A percentile compares a stretch with the other conserved stretches of the same genome.
These are phyloP conservation scores for Dicrurus megarhynchus DNA, from an alignment of 2,113 vertebrate genomes.

Conservation along the genomic window DNA sequence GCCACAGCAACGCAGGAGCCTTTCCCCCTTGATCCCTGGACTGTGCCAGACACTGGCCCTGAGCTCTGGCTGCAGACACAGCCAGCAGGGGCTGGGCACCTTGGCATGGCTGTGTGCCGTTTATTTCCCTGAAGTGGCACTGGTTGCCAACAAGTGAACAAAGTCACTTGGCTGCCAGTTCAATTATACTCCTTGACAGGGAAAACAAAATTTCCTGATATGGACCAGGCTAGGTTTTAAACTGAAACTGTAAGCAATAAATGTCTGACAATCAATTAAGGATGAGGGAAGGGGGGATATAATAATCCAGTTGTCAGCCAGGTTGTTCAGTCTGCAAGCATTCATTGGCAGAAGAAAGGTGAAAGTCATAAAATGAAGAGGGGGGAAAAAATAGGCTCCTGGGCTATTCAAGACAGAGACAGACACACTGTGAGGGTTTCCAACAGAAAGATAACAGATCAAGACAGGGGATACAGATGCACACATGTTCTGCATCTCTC, in stretches of 20 bases:
- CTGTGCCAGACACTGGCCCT: background rate
- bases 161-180: background rate
- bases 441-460: constrained; percentile 49
- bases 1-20: fast-evolving
- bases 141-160: background rate
- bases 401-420: background rate
- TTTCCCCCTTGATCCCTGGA: background rate
- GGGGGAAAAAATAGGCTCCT: background rate
- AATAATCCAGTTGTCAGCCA: background rate
- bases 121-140: background rate
- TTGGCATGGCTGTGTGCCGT: background rate
- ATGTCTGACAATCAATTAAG: background rate
- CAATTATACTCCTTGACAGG: background rate
- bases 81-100: background rate
- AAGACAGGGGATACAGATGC: constrained; percentile 29
- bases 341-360: constrained; percentile 2
- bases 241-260: background rate
- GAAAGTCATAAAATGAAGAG: background rate
- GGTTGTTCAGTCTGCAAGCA: background rate
- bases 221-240: background rate
- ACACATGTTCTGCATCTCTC: constrained; percentile 39
- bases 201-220: background rate
- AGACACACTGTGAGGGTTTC: constrained; percentile 19
- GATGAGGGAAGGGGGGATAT: background rate
- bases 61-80: background rate